Percentiles rank a stretch among this genome's conserved stretches.
These are phyloP conservation scores for Lordiphosa stackelbergi DNA, from an alignment of 1,140 invertebrate species.

Conservation along the genomic window DNA sequence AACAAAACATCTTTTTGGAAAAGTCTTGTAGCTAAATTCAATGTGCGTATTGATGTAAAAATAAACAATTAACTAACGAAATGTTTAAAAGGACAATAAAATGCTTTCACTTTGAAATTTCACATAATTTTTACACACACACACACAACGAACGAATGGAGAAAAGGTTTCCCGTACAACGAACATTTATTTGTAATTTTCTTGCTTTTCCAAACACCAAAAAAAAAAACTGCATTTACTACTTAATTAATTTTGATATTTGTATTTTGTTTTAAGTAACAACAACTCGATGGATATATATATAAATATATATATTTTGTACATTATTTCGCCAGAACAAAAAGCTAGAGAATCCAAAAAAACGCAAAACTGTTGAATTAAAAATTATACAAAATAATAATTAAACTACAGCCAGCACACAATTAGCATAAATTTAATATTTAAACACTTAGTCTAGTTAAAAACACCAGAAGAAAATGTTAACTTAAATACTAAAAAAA, in stretches of 20 bases:
- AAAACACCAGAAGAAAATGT: slow-evolving; percentile 46
- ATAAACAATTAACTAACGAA: slow-evolving; percentile 49
- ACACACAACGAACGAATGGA: slow-evolving; percentile 7
- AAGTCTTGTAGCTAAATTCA: slow-evolving; percentile 50
- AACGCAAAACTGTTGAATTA: slow-evolving; percentile 48
- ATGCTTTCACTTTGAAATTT: slow-evolving; percentile 16
- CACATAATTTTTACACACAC: slow-evolving; percentile 8
- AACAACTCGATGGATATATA: slow-evolving; percentile 21
- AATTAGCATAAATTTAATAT: slow-evolving; percentile 72
- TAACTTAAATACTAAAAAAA: slow-evolving; percentile 52
- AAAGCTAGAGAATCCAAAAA: slow-evolving; percentile 77
- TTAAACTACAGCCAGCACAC: slow-evolving; percentile 55
- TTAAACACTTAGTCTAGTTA: slow-evolving; percentile 65
- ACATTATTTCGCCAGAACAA: slow-evolving; percentile 71
- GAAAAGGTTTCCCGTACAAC: slow-evolving; percentile 76
- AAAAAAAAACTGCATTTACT: slow-evolving; percentile 65
- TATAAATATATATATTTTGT: slow-evolving; percentile 53
- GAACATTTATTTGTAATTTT: slow-evolving; percentile 66
- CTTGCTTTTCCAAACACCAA: slow-evolving; percentile 60
- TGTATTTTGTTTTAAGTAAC: slow-evolving; percentile 32
- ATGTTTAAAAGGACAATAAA: slow-evolving; percentile 6
- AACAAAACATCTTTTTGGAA: slow-evolving; percentile 34
- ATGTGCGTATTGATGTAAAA: slow-evolving; percentile 51
- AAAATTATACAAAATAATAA: slow-evolving; percentile 48
- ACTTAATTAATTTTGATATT: slow-evolving; percentile 73